These are phyloP conservation scores for Polietes domitor DNA, from an alignment of 2,888 invertebrate species.

Conservation along the genomic window DNA sequence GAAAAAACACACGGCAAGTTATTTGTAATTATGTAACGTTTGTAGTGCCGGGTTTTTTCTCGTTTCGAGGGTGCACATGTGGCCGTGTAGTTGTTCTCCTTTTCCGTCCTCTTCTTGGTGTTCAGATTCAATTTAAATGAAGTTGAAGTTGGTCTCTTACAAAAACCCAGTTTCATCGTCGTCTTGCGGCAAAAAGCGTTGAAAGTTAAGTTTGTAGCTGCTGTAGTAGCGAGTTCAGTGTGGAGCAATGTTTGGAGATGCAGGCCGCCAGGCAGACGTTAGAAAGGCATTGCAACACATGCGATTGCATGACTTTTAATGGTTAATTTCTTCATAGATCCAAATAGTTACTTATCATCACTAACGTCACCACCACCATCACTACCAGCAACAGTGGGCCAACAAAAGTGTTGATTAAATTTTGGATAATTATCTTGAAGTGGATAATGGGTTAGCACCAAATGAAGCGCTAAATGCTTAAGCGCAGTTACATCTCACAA, in stretches of 20 bases:
- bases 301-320: conserved; percentile 10
- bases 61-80: neutral
- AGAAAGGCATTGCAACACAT: neutral
- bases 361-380: too few relatives aligned
- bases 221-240: too few relatives aligned
- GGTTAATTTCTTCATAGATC: neutral
- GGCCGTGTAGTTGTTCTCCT: neutral
- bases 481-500: too few relatives aligned
- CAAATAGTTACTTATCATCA: neutral
- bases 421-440: neutral
- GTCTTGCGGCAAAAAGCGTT: conserved; percentile 1
- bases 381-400: neutral
- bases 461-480: too few relatives aligned
- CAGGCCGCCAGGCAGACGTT: neutral
- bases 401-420: neutral
- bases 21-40: conserved; percentile 6
- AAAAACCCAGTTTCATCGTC: neutral
- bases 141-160: conserved; percentile 10
- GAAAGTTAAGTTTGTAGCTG: neutral
- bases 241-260: too few relatives aligned
- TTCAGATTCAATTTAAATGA: conserved; percentile 8
- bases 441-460: too few relatives aligned
- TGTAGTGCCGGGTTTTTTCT: neutral
- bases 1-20: neutral
- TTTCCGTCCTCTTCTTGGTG: neutral